Evolutionary conservation across 2,113 vertebrate species (phyloP), one percentile per base, ranked within the genome.

Genomic region (Labeo rohita): DNA sequence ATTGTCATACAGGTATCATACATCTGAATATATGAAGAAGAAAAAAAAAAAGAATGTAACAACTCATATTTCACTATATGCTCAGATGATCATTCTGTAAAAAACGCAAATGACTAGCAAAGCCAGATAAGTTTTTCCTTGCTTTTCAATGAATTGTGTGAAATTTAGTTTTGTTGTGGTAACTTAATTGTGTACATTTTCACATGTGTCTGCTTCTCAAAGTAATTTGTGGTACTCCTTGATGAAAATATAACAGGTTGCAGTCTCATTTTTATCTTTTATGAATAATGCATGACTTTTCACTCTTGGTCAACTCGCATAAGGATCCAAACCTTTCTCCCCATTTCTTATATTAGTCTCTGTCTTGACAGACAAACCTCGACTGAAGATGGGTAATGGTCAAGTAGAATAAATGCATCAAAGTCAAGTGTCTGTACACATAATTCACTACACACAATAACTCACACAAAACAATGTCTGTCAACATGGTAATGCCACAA

Each of bases 131-230:
- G 68, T 74, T 84, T 63, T 65, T 47, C 56, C 52, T 73, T 83
- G 81, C 72, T 92, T 92, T 92, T 89, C 6, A 61, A 91, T 23
- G 85, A 89, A 89, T 85, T 84, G 77, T 65, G 86, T 91, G 76
- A 87, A 87, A 34, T 90, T 89, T 85, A 85, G 89, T 83, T 0
- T 15, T 86, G 89, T 73, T 84, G 84, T 81, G 72, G 78, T 86
- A 68, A 80, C 85, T 87, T 59, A 66, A 23, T 47, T 70, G 59
- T 23, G 21, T 47, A 28, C 50, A 16, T 43, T 21, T 18, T 63
- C 73, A 28, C 28, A 76, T 7, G 21, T 28, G 8, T 36, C 61
- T 59, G 66, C 8, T 28, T 85, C 52, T 59, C 34, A 63, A 2
- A 36, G 6, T 3, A 52, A 52, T 45, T 13, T 79, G 36, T 21